Conservation (phyloP, 2,888 invertebrate genomes). For the Embidobia sp. region DNA sequence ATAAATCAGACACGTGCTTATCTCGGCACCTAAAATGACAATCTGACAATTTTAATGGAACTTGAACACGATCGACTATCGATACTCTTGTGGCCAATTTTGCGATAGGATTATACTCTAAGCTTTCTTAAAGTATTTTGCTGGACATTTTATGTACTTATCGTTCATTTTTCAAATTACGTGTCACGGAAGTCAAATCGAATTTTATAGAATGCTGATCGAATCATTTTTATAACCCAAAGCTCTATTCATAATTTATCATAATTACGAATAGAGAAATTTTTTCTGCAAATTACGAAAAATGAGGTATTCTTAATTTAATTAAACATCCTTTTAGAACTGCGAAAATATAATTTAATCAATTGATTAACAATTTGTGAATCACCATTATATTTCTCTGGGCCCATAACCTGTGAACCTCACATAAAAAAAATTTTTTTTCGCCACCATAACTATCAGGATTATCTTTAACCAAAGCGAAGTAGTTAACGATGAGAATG, state of each 20-base stretch:
- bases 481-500: background rate
- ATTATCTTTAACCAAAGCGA: too few species aligned
- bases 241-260: background rate
- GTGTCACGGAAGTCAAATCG: conserved; percentile 43
- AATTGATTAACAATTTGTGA: too few species aligned
- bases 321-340: too few species aligned
- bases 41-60: conserved; percentile 60
- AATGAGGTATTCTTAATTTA: too few species aligned
- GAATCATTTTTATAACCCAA: conserved; percentile 31
- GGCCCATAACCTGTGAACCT: too few species aligned
- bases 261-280: too few species aligned
- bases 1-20: conserved; percentile 50
- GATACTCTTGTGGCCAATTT: conserved; percentile 58
- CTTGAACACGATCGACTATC: conserved; percentile 58
- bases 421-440: too few species aligned
- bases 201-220: conserved; percentile 17
- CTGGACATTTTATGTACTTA: conserved; percentile 36
- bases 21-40: conserved; percentile 51
- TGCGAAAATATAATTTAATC: too few species aligned
- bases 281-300: too few species aligned
- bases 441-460: too few species aligned
- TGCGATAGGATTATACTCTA: conserved; percentile 54
- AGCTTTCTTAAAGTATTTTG: conserved; percentile 47
- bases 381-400: too few species aligned
- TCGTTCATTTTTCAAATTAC: conserved; percentile 50